These are phyloP conservation scores for Pyrocoelia pectoralis DNA, from an alignment of 2,888 invertebrate species.

Conservation along the genomic window DNA sequence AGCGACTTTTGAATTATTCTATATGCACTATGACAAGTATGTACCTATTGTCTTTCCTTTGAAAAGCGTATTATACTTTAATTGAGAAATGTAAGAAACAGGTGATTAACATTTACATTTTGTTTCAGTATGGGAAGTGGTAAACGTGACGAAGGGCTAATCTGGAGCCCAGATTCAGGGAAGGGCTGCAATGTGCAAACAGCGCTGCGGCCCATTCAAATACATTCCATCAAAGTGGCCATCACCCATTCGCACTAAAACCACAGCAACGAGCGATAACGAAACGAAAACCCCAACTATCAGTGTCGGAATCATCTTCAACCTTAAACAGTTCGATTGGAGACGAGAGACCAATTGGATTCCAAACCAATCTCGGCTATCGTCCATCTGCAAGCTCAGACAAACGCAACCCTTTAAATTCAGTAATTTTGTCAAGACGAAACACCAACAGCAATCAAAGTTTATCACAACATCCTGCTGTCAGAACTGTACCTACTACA, in stretches of 20 bases:
- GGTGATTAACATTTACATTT: no score
- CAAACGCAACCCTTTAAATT: constrained; percentile 14
- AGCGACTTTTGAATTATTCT: no score
- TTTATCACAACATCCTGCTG: constrained; percentile 4
- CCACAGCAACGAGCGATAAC: constrained; percentile 20
- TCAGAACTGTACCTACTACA: neutral
- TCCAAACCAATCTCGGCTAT: neutral
- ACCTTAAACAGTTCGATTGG: constrained; percentile 5
- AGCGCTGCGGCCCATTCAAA: constrained; percentile 53
- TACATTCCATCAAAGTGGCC: constrained; percentile 52
- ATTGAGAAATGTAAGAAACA: no score
- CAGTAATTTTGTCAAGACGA: constrained; percentile 23
- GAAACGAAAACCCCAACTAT: constrained; percentile 2
- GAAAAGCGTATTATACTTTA: no score
- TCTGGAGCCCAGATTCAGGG: constrained; percentile 44
- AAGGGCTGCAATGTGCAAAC: constrained; percentile 58
- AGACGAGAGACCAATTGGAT: neutral
- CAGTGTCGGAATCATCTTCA: constrained; percentile 29
- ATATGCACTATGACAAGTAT: no score
- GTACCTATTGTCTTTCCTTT: no score
- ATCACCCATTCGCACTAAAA: constrained; percentile 1
- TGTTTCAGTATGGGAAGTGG: constrained; percentile 34
- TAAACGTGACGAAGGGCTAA: constrained; percentile 27
- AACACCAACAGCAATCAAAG: constrained; percentile 18
- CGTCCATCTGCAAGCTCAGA: constrained; percentile 6